These are phyloP conservation scores for Albula goreensis DNA, from an alignment of 2,113 vertebrate species.

Conservation along the genomic window DNA sequence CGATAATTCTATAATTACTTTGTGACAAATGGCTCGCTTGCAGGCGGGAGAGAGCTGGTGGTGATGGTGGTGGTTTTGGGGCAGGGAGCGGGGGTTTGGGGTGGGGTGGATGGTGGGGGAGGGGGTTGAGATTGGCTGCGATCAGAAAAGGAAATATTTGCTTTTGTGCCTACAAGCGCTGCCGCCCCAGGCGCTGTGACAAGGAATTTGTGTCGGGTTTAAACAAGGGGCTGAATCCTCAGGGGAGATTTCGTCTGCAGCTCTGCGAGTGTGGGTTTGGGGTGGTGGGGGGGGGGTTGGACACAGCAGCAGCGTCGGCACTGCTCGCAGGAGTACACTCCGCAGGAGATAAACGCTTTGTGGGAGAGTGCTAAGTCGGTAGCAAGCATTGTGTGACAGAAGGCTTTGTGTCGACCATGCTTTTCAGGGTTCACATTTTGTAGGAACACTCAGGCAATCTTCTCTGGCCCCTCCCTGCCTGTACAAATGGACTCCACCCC, in stretches of 20 bases:
- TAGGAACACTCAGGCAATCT: neutral
- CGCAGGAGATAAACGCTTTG: too few species aligned
- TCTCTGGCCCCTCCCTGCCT: neutral
- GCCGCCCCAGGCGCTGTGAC: conserved; percentile 67
- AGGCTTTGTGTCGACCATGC: too few species aligned
- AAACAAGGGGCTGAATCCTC: conserved; percentile 53
- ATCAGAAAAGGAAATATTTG: conserved; percentile 79
- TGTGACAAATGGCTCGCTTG: conserved; percentile 78
- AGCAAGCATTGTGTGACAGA: too few species aligned
- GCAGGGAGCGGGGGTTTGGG: neutral
- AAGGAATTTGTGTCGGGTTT: conserved; percentile 72
- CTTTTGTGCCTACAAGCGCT: conserved; percentile 72
- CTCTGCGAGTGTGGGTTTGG: conserved; percentile 23
- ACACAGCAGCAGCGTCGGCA: neutral
- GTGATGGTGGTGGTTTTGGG: conserved; percentile 55
- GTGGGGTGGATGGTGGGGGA: conserved; percentile 3
- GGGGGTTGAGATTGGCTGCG: conserved; percentile 58
- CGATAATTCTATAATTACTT: conserved; percentile 84
- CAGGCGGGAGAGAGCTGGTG: conserved; percentile 28
- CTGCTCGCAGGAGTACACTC: neutral
- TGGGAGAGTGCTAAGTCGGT: too few species aligned
- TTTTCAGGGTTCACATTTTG: neutral
- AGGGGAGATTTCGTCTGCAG: conserved; percentile 38
- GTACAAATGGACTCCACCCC: neutral
- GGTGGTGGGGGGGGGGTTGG: conserved; percentile 41